phyloP scores from a whole-genome alignment of 2,797 vertebrate species.

The Leucoraja ocellata region DNA sequence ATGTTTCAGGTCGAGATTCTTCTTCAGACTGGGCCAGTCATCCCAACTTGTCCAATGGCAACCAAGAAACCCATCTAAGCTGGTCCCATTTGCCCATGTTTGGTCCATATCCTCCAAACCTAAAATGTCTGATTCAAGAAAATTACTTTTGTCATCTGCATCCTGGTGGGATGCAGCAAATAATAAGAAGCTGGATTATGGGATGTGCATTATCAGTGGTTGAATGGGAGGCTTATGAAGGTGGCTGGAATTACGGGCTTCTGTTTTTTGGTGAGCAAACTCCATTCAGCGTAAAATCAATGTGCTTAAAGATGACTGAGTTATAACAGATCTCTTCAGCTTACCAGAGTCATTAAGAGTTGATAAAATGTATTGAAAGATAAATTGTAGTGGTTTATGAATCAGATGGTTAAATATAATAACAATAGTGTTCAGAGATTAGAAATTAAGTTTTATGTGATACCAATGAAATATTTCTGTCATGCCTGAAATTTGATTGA shows the following conservation, averaged over 20 bases:
- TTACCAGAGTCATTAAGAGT: not conserved
- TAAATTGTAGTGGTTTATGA: not conserved
- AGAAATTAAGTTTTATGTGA: not conserved
- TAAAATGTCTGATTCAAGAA: too few relatives aligned
- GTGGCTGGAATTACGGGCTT: not conserved
- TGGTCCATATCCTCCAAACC: too few relatives aligned
- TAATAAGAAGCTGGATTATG: not conserved
- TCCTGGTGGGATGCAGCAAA: not conserved
- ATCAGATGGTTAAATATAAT: not conserved
- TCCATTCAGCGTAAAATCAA: not conserved
- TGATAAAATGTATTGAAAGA: not conserved
- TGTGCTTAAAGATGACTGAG: not conserved
- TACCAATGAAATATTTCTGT: not conserved
- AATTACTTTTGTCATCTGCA: too few relatives aligned
- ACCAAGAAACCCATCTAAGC: too few relatives aligned
- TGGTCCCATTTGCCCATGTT: too few relatives aligned
- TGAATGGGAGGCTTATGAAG: not conserved
- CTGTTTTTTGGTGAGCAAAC: not conserved
- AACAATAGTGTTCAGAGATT: conserved; percentile 16
- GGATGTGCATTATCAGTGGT: not conserved
- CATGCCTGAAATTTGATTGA: not conserved
- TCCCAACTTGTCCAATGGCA: too few relatives aligned
- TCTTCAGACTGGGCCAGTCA: too few relatives aligned
- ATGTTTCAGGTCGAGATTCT: too few relatives aligned
- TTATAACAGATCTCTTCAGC: not conserved